A percentile compares a stretch with the other conserved stretches of the same genome.
These are phyloP conservation scores for Morone chrysops DNA, from an alignment of 2,113 vertebrate genomes.

Conservation along the genomic window DNA sequence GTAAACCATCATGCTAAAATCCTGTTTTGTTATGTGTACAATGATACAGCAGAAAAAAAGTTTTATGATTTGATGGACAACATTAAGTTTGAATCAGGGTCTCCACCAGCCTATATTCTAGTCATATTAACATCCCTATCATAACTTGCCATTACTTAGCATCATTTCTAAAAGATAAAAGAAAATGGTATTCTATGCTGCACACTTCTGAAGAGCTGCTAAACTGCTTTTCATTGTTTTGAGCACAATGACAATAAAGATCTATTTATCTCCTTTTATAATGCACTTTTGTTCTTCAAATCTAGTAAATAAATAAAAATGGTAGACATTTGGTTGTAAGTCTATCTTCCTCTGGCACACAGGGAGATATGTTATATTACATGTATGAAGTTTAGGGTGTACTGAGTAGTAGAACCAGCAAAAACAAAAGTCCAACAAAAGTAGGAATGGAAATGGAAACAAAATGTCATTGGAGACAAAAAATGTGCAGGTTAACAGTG, in stretches of 20 bases:
- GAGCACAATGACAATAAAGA: no score
- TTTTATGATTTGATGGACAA: not conserved
- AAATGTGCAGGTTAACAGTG: not conserved
- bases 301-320: no score
- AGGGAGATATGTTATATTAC: not conserved
- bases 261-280: no score
- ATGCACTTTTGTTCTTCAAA: no score
- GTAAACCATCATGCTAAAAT: not conserved
- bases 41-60: not conserved
- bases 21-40: not conserved
- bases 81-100: not conserved
- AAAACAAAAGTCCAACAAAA: no score
- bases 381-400: not conserved
- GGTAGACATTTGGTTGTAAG: not conserved
- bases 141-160: not conserved
- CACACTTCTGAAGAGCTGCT: no score
- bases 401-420: not conserved
- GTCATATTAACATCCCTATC: not conserved
- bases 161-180: not conserved
- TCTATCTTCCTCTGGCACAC: not conserved
- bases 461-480: not conserved
- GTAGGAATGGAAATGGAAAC: conserved; percentile 12
- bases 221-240: no score
- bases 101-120: not conserved
- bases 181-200: not conserved